These are phyloP conservation scores for Lepidocyrtoides sp. DNA, from an alignment of 2,888 invertebrate genomes.

Conservation along the genomic window DNA sequence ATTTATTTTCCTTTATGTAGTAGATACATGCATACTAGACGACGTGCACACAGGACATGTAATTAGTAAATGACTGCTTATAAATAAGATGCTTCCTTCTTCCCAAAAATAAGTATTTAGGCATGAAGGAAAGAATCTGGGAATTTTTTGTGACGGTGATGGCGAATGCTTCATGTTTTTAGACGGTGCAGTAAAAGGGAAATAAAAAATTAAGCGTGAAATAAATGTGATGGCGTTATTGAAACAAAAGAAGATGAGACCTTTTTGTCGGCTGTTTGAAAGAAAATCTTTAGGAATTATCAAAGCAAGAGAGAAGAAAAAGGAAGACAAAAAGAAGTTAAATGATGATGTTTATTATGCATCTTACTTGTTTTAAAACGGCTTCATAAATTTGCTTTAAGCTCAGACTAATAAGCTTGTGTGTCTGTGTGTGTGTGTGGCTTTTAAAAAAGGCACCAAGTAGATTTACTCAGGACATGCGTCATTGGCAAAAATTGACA, in stretches of 20 bases:
- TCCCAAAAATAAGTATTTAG: constrained; percentile 35
- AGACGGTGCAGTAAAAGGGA: background rate
- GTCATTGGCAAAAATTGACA: constrained; percentile 76
- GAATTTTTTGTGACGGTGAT: constrained; percentile 1
- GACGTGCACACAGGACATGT: constrained; percentile 38
- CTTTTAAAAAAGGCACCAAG: constrained; percentile 11
- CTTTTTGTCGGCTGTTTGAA: constrained; percentile 51
- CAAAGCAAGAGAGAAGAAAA: background rate
- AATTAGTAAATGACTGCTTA: constrained; percentile 68
- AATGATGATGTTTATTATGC: constrained; percentile 56
- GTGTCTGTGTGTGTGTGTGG: constrained; percentile 31
- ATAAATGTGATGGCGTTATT: constrained; percentile 50
- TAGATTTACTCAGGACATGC: constrained; percentile 71
- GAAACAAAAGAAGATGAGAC: constrained; percentile 51
- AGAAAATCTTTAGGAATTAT: constrained; percentile 39
- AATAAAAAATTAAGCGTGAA: constrained; percentile 41
- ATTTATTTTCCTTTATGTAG: constrained; percentile 22
- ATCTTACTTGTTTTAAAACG: constrained; percentile 47
- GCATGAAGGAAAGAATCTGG: constrained; percentile 22
- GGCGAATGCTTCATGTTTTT: background rate
- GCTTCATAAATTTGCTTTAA: constrained; percentile 56
- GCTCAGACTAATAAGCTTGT: background rate
- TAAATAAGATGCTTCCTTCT: constrained; percentile 19
- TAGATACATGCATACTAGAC: constrained; percentile 38
- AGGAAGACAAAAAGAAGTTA: constrained; percentile 10